Base-by-base conservation (phyloP, 2,113 vertebrate genomes). In the Morone chrysops region DNA sequence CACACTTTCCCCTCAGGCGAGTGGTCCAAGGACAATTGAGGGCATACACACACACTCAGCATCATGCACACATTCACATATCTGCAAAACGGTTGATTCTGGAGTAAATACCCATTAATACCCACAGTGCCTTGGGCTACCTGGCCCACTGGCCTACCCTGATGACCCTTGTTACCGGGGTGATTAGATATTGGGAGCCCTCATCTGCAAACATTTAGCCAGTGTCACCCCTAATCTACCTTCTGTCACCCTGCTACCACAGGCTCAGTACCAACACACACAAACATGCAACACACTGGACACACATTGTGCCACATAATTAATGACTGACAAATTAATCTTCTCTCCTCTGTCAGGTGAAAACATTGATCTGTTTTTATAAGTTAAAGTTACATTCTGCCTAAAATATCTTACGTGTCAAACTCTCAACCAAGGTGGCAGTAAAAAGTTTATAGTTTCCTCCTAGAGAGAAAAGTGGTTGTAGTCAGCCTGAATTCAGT, bases 161-260 rank as follows among this genome's bases (percentile, higher is more conserved):
- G 77, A 50, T 92, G 93, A 94, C 93, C 93, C 88, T 83, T 94
- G 93, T 93, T 88, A 95, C 94, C 74, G 60, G 73, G 70, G 92
- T 95, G 92, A 95, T 95, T 96, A 95, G 93, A 94, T 94, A 93
- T 94, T 89, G 85, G 87, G 78, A 85, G 81, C 87, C 70, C 88
- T 95, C 95, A 96, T 96, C 95, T 96, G 95, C 94, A 95, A 96
- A 96, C 95, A 96, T 96, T 96, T 96, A 96, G 94, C 83, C 92
- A 95, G 85, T 89, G 88, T 93, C 92, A 92, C 91, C 93, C 73
- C 82, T 90, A 91, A 91, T 91, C 75, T 91, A 69, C 51, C 40
- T 57, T 76, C 77, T 88, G 87, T 91, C 92, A 92, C 78, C 80
- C 67, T 68, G 87, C 70, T 81, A 90, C 75, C 80, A 41, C 31